Percentiles rank a stretch among this genome's conserved stretches.
Conservation (phyloP, 2,888 invertebrate species). For the Heliconius cydno region DNA sequence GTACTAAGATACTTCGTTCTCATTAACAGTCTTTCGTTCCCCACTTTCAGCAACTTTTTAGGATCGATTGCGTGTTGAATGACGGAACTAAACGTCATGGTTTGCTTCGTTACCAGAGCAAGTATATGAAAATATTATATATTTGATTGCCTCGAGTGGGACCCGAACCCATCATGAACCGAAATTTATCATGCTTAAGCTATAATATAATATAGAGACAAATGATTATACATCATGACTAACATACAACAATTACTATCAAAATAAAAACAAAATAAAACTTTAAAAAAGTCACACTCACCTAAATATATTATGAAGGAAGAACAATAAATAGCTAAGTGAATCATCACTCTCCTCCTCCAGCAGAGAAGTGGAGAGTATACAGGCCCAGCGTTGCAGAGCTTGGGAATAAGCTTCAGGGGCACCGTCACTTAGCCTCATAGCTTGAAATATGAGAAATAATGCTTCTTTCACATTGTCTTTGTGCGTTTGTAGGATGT, state of each 20-base stretch:
- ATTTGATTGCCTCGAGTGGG: no score
- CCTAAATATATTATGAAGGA: slow-evolving; percentile 73
- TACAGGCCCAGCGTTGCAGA: slow-evolving; percentile 70
- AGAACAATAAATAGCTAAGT: slow-evolving; percentile 63
- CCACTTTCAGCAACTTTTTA: no score
- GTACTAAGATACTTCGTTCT: no score
- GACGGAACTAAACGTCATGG: no score
- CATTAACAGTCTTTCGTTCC: no score
- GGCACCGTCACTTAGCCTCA: slow-evolving; percentile 64
- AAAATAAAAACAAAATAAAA: neutral
- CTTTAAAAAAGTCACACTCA: slow-evolving; percentile 39
- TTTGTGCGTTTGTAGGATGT: slow-evolving; percentile 60
- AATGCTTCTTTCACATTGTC: slow-evolving; percentile 66
- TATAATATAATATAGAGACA: no score
- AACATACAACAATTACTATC: neutral
- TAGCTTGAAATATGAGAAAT: slow-evolving; percentile 62
- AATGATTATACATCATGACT: neutral
- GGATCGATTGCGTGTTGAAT: no score
- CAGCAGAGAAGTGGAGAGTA: slow-evolving; percentile 60
- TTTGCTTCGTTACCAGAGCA: no score
- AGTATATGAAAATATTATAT: neutral
- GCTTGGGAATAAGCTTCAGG: slow-evolving; percentile 60
- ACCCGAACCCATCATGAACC: no score
- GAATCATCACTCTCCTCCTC: slow-evolving; percentile 56
- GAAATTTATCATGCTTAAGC: no score